Percentiles rank a stretch among this genome's conserved stretches.
Evolutionary conservation across 2,888 invertebrate species (phyloP).

Genomic region (Stramonita haemastoma): DNA sequence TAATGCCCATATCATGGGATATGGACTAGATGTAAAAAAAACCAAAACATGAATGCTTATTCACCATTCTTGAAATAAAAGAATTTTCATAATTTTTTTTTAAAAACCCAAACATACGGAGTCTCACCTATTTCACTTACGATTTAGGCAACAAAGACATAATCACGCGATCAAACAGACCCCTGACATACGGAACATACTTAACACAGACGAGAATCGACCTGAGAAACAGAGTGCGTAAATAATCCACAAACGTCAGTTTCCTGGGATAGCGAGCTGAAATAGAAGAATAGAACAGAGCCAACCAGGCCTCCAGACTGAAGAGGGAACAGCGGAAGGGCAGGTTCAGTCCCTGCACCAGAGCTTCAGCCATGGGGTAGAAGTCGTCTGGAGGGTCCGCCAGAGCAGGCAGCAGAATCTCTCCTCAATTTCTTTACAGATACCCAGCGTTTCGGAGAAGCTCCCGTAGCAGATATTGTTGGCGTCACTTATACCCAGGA

Average conservation of each 20-base stretch:
- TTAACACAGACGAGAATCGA: not conserved
- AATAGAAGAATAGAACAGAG: slow-evolving; percentile 47
- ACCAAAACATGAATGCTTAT: too few relatives aligned
- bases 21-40: too few relatives aligned
- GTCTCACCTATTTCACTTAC: too few relatives aligned
- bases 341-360: slow-evolving; percentile 60
- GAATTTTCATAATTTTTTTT: too few relatives aligned
- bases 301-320: slow-evolving; percentile 57
- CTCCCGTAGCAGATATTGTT: slow-evolving; percentile 69
- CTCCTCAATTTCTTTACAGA: slow-evolving; percentile 67
- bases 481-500: slow-evolving; percentile 88
- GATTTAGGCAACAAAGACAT: not conserved
- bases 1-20: too few relatives aligned
- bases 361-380: slow-evolving; percentile 65
- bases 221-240: slow-evolving; percentile 17
- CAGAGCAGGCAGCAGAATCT: slow-evolving; percentile 60
- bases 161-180: slow-evolving; percentile 13
- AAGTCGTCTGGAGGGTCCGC: slow-evolving; percentile 65
- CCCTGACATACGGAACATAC: slow-evolving; percentile 23
- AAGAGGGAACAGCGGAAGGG: slow-evolving; percentile 37
- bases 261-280: slow-evolving; percentile 26
- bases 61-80: too few relatives aligned
- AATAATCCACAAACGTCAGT: slow-evolving; percentile 1
- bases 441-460: slow-evolving; percentile 54
- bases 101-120: too few relatives aligned